Percentiles rank a stretch among this genome's conserved stretches.
These are phyloP conservation scores for Dromococcyx pavoninus DNA, from an alignment of 2,797 vertebrate genomes.

Conservation along the genomic window DNA sequence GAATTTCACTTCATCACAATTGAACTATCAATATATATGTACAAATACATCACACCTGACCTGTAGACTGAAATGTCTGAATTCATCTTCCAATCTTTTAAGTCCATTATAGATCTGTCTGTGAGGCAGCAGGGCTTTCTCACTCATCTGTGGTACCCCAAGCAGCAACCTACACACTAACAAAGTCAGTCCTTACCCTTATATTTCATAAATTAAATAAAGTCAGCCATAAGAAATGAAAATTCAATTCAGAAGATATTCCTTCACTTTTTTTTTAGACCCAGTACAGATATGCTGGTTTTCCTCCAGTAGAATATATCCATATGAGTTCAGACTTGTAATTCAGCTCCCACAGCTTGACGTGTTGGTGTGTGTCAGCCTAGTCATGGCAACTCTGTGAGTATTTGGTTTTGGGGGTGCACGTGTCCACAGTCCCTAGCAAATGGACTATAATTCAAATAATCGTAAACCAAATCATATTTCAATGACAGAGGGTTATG, in stretches of 20 bases:
- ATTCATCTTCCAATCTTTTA: neutral
- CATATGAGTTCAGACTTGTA: neutral
- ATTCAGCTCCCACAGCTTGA: neutral
- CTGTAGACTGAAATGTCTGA: neutral
- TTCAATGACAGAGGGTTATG: neutral
- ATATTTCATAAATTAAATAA: neutral
- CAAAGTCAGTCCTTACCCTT: neutral
- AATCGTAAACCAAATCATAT: neutral
- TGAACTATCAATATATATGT: neutral
- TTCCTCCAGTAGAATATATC: neutral
- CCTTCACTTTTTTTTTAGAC: neutral
- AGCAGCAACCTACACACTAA: neutral
- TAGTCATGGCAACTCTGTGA: fast-evolving
- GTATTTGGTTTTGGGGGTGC: fast-evolving
- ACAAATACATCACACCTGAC: neutral
- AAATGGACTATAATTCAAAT: neutral
- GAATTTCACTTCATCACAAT: neutral
- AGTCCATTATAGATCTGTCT: neutral
- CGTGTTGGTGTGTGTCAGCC: neutral
- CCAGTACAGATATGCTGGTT: neutral
- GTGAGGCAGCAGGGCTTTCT: neutral
- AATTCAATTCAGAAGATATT: neutral
- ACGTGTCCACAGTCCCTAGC: neutral
- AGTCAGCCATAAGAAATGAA: neutral
- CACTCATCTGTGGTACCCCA: neutral